A percentile compares a stretch with the other conserved stretches of the same genome.
These are phyloP conservation scores for Neopelma chrysocephalum DNA, from an alignment of 2,797 vertebrate genomes.

Conservation along the genomic window DNA sequence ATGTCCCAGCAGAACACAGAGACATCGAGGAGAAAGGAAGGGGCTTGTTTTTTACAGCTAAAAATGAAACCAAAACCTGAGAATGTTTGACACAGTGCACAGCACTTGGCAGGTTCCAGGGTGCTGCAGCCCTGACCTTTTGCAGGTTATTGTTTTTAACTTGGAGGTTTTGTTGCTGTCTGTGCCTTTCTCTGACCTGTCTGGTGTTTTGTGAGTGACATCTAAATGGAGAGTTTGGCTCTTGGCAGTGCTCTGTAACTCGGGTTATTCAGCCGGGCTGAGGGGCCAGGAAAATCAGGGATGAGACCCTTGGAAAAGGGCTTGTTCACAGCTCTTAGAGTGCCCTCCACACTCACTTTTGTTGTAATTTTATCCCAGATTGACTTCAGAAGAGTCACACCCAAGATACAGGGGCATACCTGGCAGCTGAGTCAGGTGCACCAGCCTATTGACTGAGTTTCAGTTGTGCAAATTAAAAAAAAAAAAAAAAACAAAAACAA, in stretches of 20 bases:
- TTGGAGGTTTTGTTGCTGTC: not conserved
- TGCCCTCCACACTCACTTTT: not conserved
- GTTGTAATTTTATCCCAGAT: not conserved
- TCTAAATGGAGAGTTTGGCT: not conserved
- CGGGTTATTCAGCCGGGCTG: not conserved
- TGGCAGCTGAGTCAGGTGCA: conserved; percentile 50
- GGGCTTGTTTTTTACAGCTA: not conserved
- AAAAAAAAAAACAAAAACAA: too few species aligned
- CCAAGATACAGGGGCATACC: not conserved
- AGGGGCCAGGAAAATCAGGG: not conserved
- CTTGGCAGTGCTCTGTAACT: not conserved
- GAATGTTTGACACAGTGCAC: not conserved
- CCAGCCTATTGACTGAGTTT: conserved; percentile 12
- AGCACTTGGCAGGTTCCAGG: not conserved
- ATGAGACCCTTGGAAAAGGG: not conserved
- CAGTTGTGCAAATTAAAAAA: conserved; percentile 22
- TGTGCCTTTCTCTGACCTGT: not conserved
- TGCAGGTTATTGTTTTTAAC: not conserved
- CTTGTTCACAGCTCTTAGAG: not conserved
- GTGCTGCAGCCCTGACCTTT: not conserved
- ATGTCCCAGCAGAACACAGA: not conserved
- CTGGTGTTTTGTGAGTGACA: not conserved
- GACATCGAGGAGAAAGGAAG: not conserved
- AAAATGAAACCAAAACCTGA: not conserved
- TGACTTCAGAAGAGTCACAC: conserved; percentile 3